Base-by-base conservation (phyloP, 1,140 invertebrate genomes). In the Drosophila orena region DNA sequence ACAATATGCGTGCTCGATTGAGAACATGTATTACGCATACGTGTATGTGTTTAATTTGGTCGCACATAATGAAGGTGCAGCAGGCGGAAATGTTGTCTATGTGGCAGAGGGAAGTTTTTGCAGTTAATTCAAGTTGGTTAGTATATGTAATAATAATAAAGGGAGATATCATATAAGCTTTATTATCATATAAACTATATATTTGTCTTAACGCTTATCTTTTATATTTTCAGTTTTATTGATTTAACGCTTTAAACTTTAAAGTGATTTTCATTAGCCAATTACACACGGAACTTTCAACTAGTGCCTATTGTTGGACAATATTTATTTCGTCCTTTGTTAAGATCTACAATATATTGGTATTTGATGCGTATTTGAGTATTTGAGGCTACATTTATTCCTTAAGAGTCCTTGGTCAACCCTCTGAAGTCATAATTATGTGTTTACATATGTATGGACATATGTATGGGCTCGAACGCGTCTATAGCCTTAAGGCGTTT, bases 401-500 rank as follows among this genome's bases (percentile, higher is more conserved):
- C 17, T n/a, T 3, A 62, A 59, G 37, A 62, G 24, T 8, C 1
- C 6, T 56, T 5, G 6, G 17, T 17, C 24, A 15, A 70, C 66
- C 54, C 66, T 40, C 55, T 7, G 10, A 40, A 11, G 40, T 53
- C 56, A 40, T 70, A 59, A 58, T 52, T 49, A 72, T 55, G 15
- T 58, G 34, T 40, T 47, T 60, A 46, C 22, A 58, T 55, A 53
- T 54, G 42, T 61, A 30, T 17, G 34, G 50, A 46, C 54, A 56
- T 57, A 24, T 35, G 34, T 42, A 24, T 47, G 52, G 59, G 40
- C 56, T 37, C 44, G 54, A 60, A 68, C 50, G 52, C 55, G 60
- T 35, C 44, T 57, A 75, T 57, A 61, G 44, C 69, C 77, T 52
- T 53, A 71, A 78, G 81, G 60, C 69, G 42, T 75, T 75, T 61